A percentile compares a stretch with the other conserved stretches of the same genome.
Evolutionary conservation across 2,113 vertebrate genomes (phyloP).

Genomic region (Arizona elegans): DNA sequence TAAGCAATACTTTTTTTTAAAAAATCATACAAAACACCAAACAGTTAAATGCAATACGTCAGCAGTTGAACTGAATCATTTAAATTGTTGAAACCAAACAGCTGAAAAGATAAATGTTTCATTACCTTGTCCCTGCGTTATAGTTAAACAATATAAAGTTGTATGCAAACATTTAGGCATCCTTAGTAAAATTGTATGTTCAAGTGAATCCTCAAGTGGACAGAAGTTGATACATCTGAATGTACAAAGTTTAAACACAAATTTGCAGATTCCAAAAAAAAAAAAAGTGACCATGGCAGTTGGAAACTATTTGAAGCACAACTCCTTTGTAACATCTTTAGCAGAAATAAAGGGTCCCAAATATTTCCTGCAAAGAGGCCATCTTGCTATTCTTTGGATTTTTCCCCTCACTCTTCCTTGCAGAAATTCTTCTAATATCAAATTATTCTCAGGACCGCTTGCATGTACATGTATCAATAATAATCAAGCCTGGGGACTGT

Average conservation of each 20-base stretch:
- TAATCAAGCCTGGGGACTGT: neutral
- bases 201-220: neutral
- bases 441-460: neutral
- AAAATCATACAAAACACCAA: neutral
- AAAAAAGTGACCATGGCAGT: neutral
- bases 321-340: neutral
- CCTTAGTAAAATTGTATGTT: neutral
- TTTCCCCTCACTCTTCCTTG: neutral
- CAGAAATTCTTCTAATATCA: neutral
- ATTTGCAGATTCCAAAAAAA: neutral
- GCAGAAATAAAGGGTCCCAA: neutral
- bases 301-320: neutral
- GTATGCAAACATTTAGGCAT: neutral
- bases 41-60: conserved; percentile 2
- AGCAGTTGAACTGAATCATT: conserved; percentile 7
- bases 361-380: neutral
- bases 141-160: neutral
- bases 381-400: neutral
- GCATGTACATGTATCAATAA: neutral
- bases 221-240: neutral
- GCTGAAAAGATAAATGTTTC: neutral
- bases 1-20: conserved; percentile 25
- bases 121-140: neutral
- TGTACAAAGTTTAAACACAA: neutral
- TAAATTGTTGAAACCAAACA: neutral